Evolutionary conservation across 2,113 vertebrate genomes (phyloP), one percentile per base, ranked within the genome.

Genomic region (Microcebus murinus): DNA sequence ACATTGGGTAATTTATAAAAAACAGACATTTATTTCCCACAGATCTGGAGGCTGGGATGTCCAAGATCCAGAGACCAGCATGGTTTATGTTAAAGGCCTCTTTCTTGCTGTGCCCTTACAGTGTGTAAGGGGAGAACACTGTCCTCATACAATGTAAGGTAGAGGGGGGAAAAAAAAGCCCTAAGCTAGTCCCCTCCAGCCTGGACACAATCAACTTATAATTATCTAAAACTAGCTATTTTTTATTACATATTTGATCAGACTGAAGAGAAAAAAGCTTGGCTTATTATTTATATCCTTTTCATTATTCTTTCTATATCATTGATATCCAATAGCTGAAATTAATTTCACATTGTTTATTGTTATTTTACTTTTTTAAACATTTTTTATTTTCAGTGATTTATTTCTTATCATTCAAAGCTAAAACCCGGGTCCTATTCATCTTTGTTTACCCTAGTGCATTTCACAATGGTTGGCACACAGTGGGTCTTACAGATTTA

Each of bases 321-420:
- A 31, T 61, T 80, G 12, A 68, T n/a, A 70, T 0, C 11, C 17
- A 90, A 36, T 11, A 90, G 13, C n/a, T 95, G 57, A 96, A 92
- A 90, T 63, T 82, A 92, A 90, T 45, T 95, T 90, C 6, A 92
- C 55, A 70, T 8, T 0, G 74, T 71, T 36, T 59, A 34, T 65
- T 81, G 10, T 52, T 83, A 82, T 67, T 91, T n/a, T 76, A 18
- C 36, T 52, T 0, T 87, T 50, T 81, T 52, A 42, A 81, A 29
- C 6, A 67, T 34, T 67, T 85, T 93, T 91, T 81, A 73, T 17
- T 85, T 61, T 67, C 25, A 89, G 6, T 45, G 42, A 82, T 67
- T 87, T 29, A 57, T 45, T 39, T 85, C 80, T 65, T 81, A 18
- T 36, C 77, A 57, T 23, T 61, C 17, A 71, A 8, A 87, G 27